Percentiles rank a stretch among this genome's conserved stretches.
These are phyloP conservation scores for Colius striatus DNA, from an alignment of 2,113 vertebrate genomes.

Conservation along the genomic window DNA sequence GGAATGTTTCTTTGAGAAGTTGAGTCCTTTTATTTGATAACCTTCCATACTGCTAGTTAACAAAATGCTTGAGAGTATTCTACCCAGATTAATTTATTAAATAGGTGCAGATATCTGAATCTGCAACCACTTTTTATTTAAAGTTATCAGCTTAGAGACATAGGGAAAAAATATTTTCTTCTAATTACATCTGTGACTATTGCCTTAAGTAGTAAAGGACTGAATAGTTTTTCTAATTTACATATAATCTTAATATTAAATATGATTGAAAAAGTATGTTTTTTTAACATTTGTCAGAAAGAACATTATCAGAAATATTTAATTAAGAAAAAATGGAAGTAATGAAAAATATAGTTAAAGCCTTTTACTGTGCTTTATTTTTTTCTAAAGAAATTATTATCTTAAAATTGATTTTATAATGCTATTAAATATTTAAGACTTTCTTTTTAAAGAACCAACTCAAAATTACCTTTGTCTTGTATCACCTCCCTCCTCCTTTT, in stretches of 20 bases:
- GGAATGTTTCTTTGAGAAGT: background rate
- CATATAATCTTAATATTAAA: background rate
- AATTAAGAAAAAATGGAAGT: too few species aligned
- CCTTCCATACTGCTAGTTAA: background rate
- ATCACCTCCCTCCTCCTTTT: background rate
- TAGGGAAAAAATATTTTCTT: background rate
- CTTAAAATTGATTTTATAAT: background rate
- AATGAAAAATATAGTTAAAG: background rate
- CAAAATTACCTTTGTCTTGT: background rate
- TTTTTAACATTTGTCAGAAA: too few species aligned
- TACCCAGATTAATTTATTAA: background rate
- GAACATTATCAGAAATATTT: too few species aligned
- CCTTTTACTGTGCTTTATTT: rapidly evolving
- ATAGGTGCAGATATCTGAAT: background rate
- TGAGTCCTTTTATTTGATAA: background rate
- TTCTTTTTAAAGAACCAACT: background rate
- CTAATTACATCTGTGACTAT: background rate
- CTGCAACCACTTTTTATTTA: background rate
- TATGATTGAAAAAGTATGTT: background rate
- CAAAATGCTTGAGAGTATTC: background rate
- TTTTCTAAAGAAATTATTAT: background rate
- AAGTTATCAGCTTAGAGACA: background rate
- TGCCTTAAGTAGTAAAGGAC: background rate
- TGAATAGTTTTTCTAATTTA: background rate
- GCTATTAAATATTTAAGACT: background rate